These are phyloP conservation scores for Spea multiplicata DNA, from an alignment of 2,113 vertebrate genomes.

Conservation along the genomic window DNA sequence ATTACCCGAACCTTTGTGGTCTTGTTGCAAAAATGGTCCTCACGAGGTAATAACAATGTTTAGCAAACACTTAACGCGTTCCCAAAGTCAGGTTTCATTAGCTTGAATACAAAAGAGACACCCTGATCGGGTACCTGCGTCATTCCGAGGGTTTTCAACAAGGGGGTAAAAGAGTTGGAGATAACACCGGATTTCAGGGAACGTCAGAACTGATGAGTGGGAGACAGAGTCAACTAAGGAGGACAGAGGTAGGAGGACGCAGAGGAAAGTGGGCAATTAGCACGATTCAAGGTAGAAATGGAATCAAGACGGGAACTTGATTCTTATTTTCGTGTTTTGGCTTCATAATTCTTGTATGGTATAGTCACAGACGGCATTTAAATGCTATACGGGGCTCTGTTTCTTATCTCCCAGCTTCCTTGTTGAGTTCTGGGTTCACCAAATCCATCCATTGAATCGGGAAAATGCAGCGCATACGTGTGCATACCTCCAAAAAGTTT, in stretches of 20 bases:
- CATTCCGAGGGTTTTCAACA: background rate
- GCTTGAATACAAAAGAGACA: constrained; percentile 7
- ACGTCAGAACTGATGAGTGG: background rate
- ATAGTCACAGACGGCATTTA: no score
- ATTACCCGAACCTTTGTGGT: constrained; percentile 14
- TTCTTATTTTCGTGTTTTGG: background rate
- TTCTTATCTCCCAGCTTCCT: no score
- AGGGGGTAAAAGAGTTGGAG: background rate
- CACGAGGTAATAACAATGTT: constrained; percentile 33
- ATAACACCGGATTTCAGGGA: constrained; percentile 5
- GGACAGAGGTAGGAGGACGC: background rate
- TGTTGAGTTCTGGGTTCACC: no score
- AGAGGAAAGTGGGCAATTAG: background rate
- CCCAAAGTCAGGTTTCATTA: constrained; percentile 3
- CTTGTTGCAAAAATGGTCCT: background rate
- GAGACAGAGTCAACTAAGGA: background rate
- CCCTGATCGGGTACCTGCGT: background rate
- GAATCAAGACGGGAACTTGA: background rate
- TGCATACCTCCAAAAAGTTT: no score
- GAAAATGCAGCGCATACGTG: no score
- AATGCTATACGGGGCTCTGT: no score
- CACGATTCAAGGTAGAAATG: background rate
- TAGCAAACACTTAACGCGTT: constrained; percentile 33
- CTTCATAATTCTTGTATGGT: no score
- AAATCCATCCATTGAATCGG: no score